Percentiles rank a stretch among this genome's conserved stretches.
Evolutionary conservation across 2,888 invertebrate species (phyloP).

Genomic region (Myathropa florea): DNA sequence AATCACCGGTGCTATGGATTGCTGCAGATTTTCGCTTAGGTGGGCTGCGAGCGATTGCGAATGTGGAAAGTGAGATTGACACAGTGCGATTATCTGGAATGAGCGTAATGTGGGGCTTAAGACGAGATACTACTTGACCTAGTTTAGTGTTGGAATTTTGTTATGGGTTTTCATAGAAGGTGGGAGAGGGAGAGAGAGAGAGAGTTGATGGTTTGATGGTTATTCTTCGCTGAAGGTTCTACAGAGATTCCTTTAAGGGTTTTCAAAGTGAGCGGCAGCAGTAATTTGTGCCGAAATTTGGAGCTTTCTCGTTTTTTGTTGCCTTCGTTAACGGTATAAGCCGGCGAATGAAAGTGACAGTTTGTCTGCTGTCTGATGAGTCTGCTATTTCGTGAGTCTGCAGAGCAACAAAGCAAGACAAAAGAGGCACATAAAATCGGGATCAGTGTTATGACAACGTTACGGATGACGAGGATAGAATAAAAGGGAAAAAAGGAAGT

Average conservation of each 20-base stretch:
- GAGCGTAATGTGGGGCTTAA: background rate
- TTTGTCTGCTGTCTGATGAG: too few relatives aligned
- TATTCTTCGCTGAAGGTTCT: too few relatives aligned
- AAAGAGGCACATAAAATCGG: background rate
- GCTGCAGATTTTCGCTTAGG: background rate
- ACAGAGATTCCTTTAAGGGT: too few relatives aligned
- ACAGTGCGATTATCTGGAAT: background rate
- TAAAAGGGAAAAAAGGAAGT: too few relatives aligned
- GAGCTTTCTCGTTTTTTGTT: too few relatives aligned
- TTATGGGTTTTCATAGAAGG: background rate
- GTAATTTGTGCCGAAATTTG: too few relatives aligned
- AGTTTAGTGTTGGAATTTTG: background rate
- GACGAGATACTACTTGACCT: background rate
- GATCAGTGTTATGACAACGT: background rate
- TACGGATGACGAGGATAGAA: too few relatives aligned
- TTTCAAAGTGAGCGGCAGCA: too few relatives aligned
- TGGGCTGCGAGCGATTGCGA: background rate
- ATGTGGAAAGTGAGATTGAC: background rate
- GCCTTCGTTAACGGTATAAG: too few relatives aligned
- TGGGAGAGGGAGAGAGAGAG: background rate
- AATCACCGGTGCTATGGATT: background rate
- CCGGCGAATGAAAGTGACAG: background rate
- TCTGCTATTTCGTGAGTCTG: background rate
- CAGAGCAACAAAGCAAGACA: background rate
- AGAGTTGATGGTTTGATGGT: too few relatives aligned